phyloP scores from a whole-genome alignment of 2,797 vertebrate species.

The Hybognathus amarus region DNA sequence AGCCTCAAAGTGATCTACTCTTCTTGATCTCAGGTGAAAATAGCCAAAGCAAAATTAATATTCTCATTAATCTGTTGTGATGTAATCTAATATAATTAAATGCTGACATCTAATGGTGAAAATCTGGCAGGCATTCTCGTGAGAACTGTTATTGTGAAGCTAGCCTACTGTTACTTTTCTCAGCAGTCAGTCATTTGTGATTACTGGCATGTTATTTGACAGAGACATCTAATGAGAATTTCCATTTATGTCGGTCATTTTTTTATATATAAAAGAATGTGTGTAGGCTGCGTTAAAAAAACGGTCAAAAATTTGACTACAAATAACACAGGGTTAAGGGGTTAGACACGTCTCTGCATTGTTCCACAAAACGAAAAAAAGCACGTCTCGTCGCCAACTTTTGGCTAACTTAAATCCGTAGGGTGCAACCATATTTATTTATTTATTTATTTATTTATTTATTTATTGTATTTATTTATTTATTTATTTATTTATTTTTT shows the following conservation, averaged over 20 bases:
- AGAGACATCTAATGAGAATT: no score
- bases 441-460: no score
- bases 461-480: neutral
- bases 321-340: neutral
- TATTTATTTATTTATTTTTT: no score
- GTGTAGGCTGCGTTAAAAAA: neutral
- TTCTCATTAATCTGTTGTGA: neutral
- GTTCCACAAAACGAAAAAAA: neutral
- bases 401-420: neutral
- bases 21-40: neutral
- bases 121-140: neutral
- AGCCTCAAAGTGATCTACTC: neutral
- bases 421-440: neutral
- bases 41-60: neutral
- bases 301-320: neutral
- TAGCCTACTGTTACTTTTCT: neutral
- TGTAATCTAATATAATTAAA: neutral
- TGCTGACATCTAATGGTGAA: conserved; percentile 38
- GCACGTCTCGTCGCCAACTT: neutral
- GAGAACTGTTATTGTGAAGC: neutral
- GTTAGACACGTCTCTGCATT: no score
- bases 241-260: neutral
- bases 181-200: neutral
- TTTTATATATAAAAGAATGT: neutral
- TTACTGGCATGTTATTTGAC: neutral